Base-by-base conservation (phyloP, 2,113 vertebrate species). In the Pomatostomus ruficeps region DNA sequence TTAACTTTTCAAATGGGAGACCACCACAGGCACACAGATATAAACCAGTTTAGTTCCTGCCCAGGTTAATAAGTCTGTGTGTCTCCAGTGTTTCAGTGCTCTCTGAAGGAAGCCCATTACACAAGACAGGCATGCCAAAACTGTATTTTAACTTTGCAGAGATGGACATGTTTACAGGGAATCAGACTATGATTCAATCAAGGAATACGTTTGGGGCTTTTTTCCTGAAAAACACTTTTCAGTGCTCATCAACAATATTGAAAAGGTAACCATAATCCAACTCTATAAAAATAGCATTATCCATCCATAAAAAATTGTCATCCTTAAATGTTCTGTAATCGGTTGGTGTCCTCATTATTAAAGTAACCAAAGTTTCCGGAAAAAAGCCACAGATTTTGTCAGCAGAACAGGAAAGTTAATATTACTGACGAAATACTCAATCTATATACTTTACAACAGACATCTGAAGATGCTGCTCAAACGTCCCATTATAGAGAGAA, bases 151-250 rank as follows among this genome's bases (percentile, higher is more conserved):
- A 73, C 42, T 63, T 63, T 65, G 12, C 26, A 59, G 35, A 54
- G 19, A 55, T 10, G 8, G 6, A 28, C 9, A 63, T 1, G 12
- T 36, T 63, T 33, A 65, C 21, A 66, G 11, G 10, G 10, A 74
- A 51, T 71, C 25, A 72, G 36, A 51, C 12, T 48, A 23, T 12
- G 29, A 57, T 31, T 89, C 33, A 72, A 6, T 28, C 26, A 80
- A 75, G 6, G 3, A 10, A 46, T 67, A 33, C 16, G 3, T 1
- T 11, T 14, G 19, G 18, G 4, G 3, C 0, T 31, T 14, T 78
- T 36, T 52, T 5, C 12, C 43, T 48, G 25, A 72, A 45, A 79
- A 65, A 36, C 2, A 21, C 3, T 42, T 74, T 46, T 76, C 20
- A 45, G 4, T 72, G 12, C 20, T 74, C 63, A 77, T 57, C 54